Percentiles rank a stretch among this genome's conserved stretches.
phyloP scores from a whole-genome alignment of 2,888 invertebrate species.

The Pinctada fucata region DNA sequence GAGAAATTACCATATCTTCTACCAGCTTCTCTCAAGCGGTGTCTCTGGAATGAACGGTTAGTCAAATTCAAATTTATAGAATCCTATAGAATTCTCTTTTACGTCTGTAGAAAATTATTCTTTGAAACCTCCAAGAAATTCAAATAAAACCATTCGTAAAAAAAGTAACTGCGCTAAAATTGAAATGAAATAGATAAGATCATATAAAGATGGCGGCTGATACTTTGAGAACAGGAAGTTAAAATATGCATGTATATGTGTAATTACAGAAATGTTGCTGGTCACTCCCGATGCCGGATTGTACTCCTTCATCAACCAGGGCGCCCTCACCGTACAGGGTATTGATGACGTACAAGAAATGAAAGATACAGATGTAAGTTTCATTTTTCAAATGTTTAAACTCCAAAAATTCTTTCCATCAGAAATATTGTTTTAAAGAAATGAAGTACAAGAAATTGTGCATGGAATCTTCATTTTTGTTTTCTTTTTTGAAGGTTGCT shows the following conservation, averaged over 20 bases:
- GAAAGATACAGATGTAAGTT: conserved; percentile 75
- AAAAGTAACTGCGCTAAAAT: too few relatives aligned
- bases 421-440: too few relatives aligned
- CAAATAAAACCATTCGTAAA: too few relatives aligned
- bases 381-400: background rate
- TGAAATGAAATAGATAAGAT: too few relatives aligned
- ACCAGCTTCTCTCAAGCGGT: conserved; percentile 86
- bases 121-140: too few relatives aligned
- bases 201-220: too few relatives aligned
- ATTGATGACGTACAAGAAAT: conserved; percentile 98
- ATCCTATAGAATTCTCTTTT: too few relatives aligned
- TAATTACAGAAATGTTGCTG: conserved; percentile 84
- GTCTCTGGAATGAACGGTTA: conserved; percentile 62
- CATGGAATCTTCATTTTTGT: background rate
- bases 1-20: conserved; percentile 99
- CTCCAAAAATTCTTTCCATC: too few relatives aligned
- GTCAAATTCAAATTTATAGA: background rate
- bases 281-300: conserved; percentile 86
- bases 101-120: too few relatives aligned
- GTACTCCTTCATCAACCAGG: conserved; percentile 96
- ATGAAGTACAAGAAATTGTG: too few relatives aligned
- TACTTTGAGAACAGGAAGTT: too few relatives aligned
- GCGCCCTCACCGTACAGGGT: conserved; percentile 94
- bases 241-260: too few relatives aligned
- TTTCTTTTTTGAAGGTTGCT: conserved; percentile 86